These are phyloP conservation scores for Hipparchia semele DNA, from an alignment of 2,888 invertebrate species.

Conservation along the genomic window DNA sequence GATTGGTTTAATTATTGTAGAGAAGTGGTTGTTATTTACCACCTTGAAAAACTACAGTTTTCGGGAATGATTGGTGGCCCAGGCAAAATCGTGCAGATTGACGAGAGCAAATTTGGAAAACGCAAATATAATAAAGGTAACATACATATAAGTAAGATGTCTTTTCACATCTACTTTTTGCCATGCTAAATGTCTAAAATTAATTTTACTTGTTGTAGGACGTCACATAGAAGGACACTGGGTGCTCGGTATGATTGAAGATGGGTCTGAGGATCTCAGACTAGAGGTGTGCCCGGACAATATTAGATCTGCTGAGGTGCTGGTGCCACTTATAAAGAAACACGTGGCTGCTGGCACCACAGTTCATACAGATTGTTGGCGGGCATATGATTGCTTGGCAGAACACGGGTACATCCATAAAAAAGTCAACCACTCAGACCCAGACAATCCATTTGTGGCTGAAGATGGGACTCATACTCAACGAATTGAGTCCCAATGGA, in stretches of 20 bases:
- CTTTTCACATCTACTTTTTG: no score
- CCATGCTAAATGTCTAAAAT: neutral
- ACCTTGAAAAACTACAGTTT: no score
- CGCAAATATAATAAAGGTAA: slow-evolving; percentile 39
- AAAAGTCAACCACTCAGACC: slow-evolving; percentile 28
- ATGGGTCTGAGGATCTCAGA: no score
- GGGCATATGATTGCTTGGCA: slow-evolving; percentile 32
- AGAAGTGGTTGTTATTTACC: no score
- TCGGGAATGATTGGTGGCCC: slow-evolving; percentile 40
- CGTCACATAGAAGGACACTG: slow-evolving; percentile 35
- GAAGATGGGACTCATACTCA: slow-evolving; percentile 38
- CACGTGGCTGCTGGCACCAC: slow-evolving; percentile 16
- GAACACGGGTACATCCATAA: slow-evolving; percentile 29
- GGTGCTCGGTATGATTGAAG: slow-evolving; percentile 40
- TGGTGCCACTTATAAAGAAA: slow-evolving; percentile 40
- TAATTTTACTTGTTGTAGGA: slow-evolving; percentile 1
- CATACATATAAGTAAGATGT: no score
- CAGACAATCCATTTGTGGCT: slow-evolving; percentile 33
- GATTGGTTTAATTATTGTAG: no score
- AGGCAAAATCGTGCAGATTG: slow-evolving; percentile 40
- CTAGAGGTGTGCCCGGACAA: slow-evolving; percentile 28
- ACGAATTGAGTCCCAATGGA: slow-evolving; percentile 38
- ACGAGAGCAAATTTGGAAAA: slow-evolving; percentile 42
- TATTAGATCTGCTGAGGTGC: slow-evolving; percentile 28
- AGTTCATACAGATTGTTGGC: slow-evolving; percentile 32